Evolutionary conservation across 2,888 invertebrate genomes (phyloP).

Genomic region (Hemistola chrysoprasaria): DNA sequence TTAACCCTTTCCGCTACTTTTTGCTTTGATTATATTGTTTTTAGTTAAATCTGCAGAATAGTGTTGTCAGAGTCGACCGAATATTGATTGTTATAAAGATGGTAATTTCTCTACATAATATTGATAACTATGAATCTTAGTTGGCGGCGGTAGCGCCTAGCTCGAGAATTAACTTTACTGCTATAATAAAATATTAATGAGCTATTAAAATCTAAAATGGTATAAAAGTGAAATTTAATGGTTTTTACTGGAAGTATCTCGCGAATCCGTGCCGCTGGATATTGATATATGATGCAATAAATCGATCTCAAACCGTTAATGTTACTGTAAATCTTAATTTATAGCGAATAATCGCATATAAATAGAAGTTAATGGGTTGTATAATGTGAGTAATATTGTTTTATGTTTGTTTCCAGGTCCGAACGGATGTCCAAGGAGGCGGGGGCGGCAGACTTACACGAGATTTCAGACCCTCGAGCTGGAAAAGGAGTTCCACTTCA

Average conservation of each 20-base stretch:
- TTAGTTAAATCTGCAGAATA: slow-evolving; percentile 52
- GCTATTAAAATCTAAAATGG: slow-evolving; percentile 77
- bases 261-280: slow-evolving; percentile 56
- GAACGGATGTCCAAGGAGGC: slow-evolving; percentile 95
- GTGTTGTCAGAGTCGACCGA: slow-evolving; percentile 26
- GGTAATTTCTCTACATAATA: slow-evolving; percentile 30
- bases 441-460: slow-evolving; percentile 98
- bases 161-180: slow-evolving; percentile 77
- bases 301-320: slow-evolving; percentile 56
- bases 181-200: slow-evolving; percentile 78
- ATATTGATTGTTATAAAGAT: slow-evolving; percentile 18
- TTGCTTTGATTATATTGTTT: slow-evolving; percentile 55
- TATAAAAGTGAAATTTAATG: slow-evolving; percentile 80
- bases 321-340: slow-evolving; percentile 48
- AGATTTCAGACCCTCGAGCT: slow-evolving; percentile 98
- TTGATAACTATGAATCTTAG: slow-evolving; percentile 55
- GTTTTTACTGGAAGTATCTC: slow-evolving; percentile 59
- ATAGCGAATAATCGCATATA: slow-evolving; percentile 33
- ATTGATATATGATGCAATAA: slow-evolving; percentile 71
- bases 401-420: slow-evolving; percentile 88
- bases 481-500: slow-evolving; percentile 99
- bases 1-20: slow-evolving; percentile 77
- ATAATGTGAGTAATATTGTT: slow-evolving; percentile 24
- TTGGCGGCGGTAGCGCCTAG: slow-evolving; percentile 72
- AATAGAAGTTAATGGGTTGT: slow-evolving; percentile 30